Conservation (phyloP, 2,888 invertebrate genomes). For the Phengaris arion region DNA sequence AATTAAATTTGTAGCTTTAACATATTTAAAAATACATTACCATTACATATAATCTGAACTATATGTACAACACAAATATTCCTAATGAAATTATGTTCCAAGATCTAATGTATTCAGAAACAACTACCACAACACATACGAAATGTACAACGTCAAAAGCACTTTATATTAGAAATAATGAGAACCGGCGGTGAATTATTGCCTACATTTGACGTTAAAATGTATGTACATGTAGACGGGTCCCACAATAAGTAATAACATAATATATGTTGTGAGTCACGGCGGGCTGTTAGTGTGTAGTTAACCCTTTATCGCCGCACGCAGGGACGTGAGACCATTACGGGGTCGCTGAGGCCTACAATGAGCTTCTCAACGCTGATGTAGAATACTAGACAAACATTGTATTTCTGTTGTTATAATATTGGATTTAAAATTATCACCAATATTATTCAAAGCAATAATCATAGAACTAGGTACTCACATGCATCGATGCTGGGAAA, state of each 20-base stretch:
- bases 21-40: no score
- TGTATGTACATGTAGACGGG: slow-evolving; percentile 77
- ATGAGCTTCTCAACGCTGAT: slow-evolving; percentile 43
- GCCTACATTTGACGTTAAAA: slow-evolving; percentile 78
- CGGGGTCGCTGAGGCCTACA: slow-evolving; percentile 63
- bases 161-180: slow-evolving; percentile 76
- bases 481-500: no score
- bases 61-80: background rate
- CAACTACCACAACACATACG: slow-evolving; percentile 51
- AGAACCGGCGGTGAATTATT: slow-evolving; percentile 73
- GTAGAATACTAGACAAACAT: background rate
- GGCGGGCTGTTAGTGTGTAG: slow-evolving; percentile 78
- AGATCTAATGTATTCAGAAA: slow-evolving; percentile 24
- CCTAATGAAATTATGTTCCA: slow-evolving; percentile 13
- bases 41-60: no score
- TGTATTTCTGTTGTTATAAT: no score
- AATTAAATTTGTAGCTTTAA: no score
- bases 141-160: slow-evolving; percentile 66
- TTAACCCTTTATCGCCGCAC: slow-evolving; percentile 80
- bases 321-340: slow-evolving; percentile 76
- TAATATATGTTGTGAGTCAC: slow-evolving; percentile 79
- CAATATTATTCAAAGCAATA: no score
- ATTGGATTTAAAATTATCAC: no score
- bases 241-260: slow-evolving; percentile 70
- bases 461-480: no score